Conservation (phyloP, 2,113 vertebrate genomes). For the Okapia johnstoni region DNA sequence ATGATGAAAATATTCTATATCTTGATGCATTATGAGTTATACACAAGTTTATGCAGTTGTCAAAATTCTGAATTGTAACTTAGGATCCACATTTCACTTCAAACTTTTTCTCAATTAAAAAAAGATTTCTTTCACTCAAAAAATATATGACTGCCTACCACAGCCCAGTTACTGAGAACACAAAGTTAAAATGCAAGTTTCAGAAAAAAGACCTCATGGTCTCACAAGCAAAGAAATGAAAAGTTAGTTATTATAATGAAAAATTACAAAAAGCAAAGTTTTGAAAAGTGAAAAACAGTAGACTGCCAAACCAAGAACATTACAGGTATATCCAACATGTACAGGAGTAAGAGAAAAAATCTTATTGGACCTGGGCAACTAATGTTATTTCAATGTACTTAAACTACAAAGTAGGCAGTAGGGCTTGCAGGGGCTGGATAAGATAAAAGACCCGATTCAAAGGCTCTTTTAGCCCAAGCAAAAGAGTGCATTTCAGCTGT, state of each 20-base stretch:
- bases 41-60: background rate
- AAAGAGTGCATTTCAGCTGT: background rate
- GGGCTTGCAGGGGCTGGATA: background rate
- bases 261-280: background rate
- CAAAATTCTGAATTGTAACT: conserved; percentile 21
- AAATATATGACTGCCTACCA: background rate
- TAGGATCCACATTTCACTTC: background rate
- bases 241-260: conserved; percentile 18
- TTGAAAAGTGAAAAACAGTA: background rate
- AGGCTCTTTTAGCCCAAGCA: background rate
- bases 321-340: background rate
- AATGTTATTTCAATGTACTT: background rate
- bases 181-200: background rate
- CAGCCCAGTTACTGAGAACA: background rate
- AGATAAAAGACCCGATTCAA: background rate
- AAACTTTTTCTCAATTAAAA: conserved; percentile 4
- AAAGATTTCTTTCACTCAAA: conserved; percentile 13
- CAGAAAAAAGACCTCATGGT: background rate
- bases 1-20: background rate
- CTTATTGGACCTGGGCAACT: background rate
- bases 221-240: background rate
- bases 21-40: background rate
- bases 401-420: background rate
- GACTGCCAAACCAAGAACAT: background rate
- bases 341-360: conserved; percentile 1